phyloP scores from a whole-genome alignment of 2,797 vertebrate species.

The Champsocephalus esox region DNA sequence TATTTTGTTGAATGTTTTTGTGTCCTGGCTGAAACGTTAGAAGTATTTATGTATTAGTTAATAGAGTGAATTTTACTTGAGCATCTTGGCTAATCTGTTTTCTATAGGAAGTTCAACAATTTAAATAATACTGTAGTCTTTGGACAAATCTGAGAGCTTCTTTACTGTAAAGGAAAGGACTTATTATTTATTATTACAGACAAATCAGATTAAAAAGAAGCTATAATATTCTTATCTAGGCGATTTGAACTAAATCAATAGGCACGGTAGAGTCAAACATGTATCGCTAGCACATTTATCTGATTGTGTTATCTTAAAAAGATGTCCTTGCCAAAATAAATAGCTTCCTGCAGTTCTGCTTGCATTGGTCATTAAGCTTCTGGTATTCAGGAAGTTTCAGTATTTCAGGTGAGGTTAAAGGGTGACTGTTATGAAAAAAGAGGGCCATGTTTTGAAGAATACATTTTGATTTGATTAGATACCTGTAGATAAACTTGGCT shows the following conservation, averaged over 20 bases:
- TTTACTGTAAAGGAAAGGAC: constrained; percentile 46
- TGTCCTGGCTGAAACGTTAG: constrained; percentile 54
- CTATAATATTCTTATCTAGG: constrained; percentile 19
- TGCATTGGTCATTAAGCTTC: constrained; percentile 24
- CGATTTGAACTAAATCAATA: constrained; percentile 13
- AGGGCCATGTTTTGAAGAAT: not conserved
- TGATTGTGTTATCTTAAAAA: constrained; percentile 6
- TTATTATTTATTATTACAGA: constrained; percentile 37
- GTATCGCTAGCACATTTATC: constrained; percentile 14
- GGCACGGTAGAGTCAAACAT: not conserved
- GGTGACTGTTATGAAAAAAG: constrained; percentile 9
- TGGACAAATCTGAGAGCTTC: constrained; percentile 44
- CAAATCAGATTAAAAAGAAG: constrained; percentile 17
- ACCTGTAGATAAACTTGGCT: not conserved
- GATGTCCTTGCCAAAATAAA: constrained; percentile 10
- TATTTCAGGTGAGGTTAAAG: constrained; percentile 2
- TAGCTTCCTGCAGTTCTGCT: constrained; percentile 18
- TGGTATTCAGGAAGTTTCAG: constrained; percentile 9
- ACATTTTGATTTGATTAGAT: not conserved
- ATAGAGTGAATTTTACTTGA: constrained; percentile 55
- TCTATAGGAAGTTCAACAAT: constrained; percentile 38
- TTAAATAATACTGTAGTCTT: constrained; percentile 40
- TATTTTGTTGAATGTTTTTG: constrained; percentile 56
- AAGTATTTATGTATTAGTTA: constrained; percentile 67
- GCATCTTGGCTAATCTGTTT: constrained; percentile 30